These are phyloP conservation scores for Microctenopoma steveboyesi DNA, from an alignment of 2,797 vertebrate species.

Conservation along the genomic window DNA sequence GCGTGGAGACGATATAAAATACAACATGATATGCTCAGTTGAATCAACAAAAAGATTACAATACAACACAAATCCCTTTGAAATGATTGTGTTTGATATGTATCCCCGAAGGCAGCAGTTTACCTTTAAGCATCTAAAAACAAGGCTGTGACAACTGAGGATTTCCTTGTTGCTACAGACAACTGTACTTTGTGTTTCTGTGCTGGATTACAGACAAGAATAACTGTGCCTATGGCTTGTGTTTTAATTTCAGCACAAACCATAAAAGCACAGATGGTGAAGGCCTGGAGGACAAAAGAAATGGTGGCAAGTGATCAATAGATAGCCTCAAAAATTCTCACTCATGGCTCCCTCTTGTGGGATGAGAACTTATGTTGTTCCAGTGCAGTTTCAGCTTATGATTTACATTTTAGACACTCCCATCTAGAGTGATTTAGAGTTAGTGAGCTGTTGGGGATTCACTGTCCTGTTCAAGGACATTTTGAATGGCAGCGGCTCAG, in stretches of 20 bases:
- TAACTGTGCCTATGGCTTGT: slow-evolving; percentile 54
- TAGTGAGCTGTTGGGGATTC: slow-evolving; percentile 62
- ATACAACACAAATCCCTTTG: slow-evolving; percentile 55
- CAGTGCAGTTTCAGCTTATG: slow-evolving; percentile 9
- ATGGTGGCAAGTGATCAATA: slow-evolving; percentile 54
- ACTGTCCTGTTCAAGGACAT: slow-evolving; percentile 65
- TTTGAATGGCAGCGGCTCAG: slow-evolving; percentile 23
- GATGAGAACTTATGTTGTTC: slow-evolving; percentile 18
- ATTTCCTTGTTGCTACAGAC: slow-evolving; percentile 44
- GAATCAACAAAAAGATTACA: slow-evolving; percentile 58
- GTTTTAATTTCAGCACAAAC: slow-evolving; percentile 45
- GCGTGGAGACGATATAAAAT: slow-evolving; percentile 39
- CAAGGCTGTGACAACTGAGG: slow-evolving; percentile 43
- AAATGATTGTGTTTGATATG: slow-evolving; percentile 58
- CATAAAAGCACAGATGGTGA: slow-evolving; percentile 64
- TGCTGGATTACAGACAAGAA: slow-evolving; percentile 54
- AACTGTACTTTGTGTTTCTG: background rate
- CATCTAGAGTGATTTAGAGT: slow-evolving; percentile 47
- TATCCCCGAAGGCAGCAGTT: slow-evolving; percentile 60
- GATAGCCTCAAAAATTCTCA: slow-evolving; percentile 54
- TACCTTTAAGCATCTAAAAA: slow-evolving; percentile 62
- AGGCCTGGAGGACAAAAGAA: slow-evolving; percentile 51
- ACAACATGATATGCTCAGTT: slow-evolving; percentile 37
- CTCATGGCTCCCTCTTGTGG: slow-evolving; percentile 74
- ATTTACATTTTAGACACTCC: slow-evolving; percentile 56